Percentiles rank a stretch among this genome's conserved stretches.
phyloP scores from a whole-genome alignment of 2,113 vertebrate species.

The Myodes glareolus region DNA sequence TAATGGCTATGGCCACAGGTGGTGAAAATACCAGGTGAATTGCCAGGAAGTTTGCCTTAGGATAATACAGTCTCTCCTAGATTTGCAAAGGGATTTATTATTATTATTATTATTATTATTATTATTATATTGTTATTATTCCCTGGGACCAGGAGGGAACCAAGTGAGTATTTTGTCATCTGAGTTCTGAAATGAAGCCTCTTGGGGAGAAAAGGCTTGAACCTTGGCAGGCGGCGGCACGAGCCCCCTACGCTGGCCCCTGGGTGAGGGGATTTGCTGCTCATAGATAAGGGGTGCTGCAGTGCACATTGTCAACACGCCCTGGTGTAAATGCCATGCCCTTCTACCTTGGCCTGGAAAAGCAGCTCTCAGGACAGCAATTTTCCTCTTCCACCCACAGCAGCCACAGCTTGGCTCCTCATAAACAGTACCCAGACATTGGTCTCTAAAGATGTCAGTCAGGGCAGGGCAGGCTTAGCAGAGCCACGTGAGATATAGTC shows the following conservation, averaged over 20 bases:
- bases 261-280: slow-evolving; percentile 66
- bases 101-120: background rate
- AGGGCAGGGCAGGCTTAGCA: background rate
- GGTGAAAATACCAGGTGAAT: background rate
- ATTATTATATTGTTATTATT: background rate
- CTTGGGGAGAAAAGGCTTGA: background rate
- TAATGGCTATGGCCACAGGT: background rate
- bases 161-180: slow-evolving; percentile 26
- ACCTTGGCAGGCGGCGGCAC: background rate
- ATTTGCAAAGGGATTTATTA: slow-evolving; percentile 5
- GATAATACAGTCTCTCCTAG: background rate
- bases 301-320: slow-evolving; percentile 66
- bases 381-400: background rate
- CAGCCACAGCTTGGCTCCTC: background rate
- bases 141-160: background rate
- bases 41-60: background rate
- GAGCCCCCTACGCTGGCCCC: background rate
- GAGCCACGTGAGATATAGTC: background rate
- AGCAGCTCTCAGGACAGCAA: background rate
- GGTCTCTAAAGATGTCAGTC: background rate
- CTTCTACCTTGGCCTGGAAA: slow-evolving; percentile 60
- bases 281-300: slow-evolving; percentile 64
- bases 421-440: background rate
- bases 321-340: slow-evolving; percentile 47
- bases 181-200: slow-evolving; percentile 57